These are phyloP conservation scores for Andrena dorsata DNA, from an alignment of 2,888 invertebrate species.

Conservation along the genomic window DNA sequence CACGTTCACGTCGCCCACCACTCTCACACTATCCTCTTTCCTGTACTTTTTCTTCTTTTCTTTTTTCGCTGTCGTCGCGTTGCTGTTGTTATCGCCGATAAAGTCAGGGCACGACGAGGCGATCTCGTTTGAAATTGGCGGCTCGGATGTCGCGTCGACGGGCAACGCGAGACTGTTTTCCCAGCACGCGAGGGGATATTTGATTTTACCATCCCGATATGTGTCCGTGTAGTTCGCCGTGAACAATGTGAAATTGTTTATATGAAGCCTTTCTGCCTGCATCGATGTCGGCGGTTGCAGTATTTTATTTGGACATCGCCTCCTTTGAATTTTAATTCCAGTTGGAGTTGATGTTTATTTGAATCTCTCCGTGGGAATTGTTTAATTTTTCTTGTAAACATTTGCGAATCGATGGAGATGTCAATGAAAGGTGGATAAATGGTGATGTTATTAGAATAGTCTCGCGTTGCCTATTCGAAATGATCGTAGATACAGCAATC, in stretches of 20 bases:
- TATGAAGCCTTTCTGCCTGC: not conserved
- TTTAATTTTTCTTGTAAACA: not conserved
- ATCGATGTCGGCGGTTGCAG: not conserved
- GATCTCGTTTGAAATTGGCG: not conserved
- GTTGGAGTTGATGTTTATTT: not conserved
- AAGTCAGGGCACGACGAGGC: not conserved
- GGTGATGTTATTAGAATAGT: not conserved
- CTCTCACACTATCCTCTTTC: not conserved
- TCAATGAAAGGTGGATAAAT: not conserved
- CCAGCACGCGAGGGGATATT: not conserved
- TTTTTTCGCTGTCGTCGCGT: too few species aligned
- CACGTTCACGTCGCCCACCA: constrained; percentile 32
- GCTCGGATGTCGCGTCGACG: not conserved
- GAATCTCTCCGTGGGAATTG: too few species aligned
- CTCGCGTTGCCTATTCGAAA: constrained; percentile 23
- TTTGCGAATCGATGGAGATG: not conserved
- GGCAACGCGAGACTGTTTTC: constrained; percentile 17
- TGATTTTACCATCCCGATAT: not conserved
- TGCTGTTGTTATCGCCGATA: not conserved
- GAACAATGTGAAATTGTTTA: not conserved
- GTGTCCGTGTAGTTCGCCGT: not conserved
- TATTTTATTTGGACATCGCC: not conserved
- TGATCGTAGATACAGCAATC: not conserved
- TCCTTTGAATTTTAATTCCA: not conserved
- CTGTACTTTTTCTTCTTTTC: not conserved